phyloP scores from a whole-genome alignment of 2,113 vertebrate genomes.

The Marmota flaviventris region DNA sequence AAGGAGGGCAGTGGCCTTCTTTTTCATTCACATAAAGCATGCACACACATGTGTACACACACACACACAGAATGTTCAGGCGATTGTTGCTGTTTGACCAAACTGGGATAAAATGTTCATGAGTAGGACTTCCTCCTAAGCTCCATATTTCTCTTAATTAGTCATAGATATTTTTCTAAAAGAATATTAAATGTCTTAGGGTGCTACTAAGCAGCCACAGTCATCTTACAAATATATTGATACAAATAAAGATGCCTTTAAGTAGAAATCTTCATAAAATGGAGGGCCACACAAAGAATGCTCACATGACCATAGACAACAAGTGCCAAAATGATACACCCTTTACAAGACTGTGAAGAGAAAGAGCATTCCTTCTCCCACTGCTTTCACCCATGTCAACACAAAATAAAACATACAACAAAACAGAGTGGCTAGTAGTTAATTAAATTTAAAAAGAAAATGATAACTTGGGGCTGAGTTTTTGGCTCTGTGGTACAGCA shows the following conservation, averaged over 20 bases:
- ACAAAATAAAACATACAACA: neutral
- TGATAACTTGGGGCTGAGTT: neutral
- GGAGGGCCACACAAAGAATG: neutral
- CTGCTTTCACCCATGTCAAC: neutral
- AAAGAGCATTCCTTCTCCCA: neutral
- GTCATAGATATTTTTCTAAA: neutral
- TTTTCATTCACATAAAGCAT: conserved; percentile 19
- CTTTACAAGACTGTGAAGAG: neutral
- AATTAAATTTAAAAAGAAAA: conserved; percentile 43
- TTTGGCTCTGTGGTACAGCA: too few relatives aligned
- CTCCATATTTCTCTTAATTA: neutral
- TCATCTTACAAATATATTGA: neutral
- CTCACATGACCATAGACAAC: neutral
- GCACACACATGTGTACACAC: too few relatives aligned
- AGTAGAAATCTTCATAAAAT: neutral
- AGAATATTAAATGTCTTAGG: neutral
- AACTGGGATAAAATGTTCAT: neutral
- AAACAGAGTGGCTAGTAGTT: neutral
- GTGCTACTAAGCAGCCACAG: neutral
- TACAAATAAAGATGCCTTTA: neutral
- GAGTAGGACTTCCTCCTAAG: neutral
- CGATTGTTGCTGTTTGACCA: neutral
- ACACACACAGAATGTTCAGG: neutral
- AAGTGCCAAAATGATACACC: neutral
- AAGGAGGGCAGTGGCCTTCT: neutral